Conservation (phyloP, 2,797 vertebrate species). For the Micropoecilia bifurca region DNA sequence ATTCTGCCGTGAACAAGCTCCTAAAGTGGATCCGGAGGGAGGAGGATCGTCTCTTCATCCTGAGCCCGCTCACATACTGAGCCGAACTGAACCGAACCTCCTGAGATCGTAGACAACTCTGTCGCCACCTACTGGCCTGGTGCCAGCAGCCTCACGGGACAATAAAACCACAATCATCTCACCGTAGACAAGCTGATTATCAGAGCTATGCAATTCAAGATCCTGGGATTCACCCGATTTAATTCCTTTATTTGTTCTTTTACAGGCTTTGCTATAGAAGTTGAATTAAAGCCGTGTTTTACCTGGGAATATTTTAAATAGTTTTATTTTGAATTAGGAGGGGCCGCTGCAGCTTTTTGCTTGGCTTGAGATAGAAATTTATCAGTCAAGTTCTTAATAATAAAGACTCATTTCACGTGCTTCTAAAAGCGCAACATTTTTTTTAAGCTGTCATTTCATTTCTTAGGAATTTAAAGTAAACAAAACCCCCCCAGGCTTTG, state of each 20-base stretch:
- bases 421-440: constrained; percentile 12
- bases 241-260: constrained; percentile 3
- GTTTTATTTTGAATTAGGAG: constrained; percentile 30
- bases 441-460: constrained; percentile 2
- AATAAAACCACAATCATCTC: constrained; percentile 7
- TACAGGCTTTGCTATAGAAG: not conserved
- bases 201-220: constrained; percentile 19
- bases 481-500: not conserved
- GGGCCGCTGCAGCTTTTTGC: constrained; percentile 4
- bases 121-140: not conserved
- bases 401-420: constrained; percentile 33
- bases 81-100: not conserved
- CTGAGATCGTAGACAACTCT: not conserved
- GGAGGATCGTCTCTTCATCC: constrained; percentile 97
- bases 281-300: constrained; percentile 46
- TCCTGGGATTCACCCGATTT: constrained; percentile 9
- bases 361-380: not conserved
- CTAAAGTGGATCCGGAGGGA: constrained; percentile 99
- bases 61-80: constrained; percentile 95
- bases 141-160: constrained; percentile 21
- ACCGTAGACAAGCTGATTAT: constrained; percentile 9
- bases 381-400: constrained; percentile 29
- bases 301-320: constrained; percentile 45
- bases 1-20: constrained; percentile 90
- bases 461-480: constrained; percentile 21